Conservation (phyloP, 2,113 vertebrate species). For the Speoplatyrhinus poulsoni region DNA sequence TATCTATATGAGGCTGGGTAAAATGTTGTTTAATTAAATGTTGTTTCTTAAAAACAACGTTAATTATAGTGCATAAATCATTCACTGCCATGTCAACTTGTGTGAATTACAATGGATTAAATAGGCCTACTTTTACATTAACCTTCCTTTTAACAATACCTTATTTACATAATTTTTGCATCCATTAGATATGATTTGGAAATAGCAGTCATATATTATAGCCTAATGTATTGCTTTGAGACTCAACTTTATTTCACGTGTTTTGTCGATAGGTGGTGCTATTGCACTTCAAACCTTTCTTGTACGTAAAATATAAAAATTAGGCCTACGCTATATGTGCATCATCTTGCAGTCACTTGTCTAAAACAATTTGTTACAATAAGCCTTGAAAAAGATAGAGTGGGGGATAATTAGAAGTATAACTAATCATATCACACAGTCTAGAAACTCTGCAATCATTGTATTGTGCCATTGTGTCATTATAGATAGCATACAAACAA, state of each 20-base stretch:
- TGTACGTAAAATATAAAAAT: neutral
- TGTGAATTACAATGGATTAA: neutral
- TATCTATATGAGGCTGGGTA: no score
- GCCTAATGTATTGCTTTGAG: no score
- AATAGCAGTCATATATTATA: no score
- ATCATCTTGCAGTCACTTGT: constrained; percentile 35
- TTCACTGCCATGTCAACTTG: neutral
- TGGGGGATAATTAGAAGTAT: no score
- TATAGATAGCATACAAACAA: constrained; percentile 30
- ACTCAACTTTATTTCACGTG: neutral
- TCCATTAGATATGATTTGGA: no score
- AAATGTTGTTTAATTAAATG: no score
- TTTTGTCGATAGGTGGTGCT: constrained; percentile 58
- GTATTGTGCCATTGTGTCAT: neutral
- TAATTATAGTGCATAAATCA: no score
- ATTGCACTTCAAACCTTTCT: constrained; percentile 27
- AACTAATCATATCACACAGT: constrained; percentile 15
- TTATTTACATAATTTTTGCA: no score
- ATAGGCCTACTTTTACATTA: neutral
- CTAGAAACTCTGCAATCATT: neutral
- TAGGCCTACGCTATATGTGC: neutral
- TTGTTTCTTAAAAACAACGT: no score
- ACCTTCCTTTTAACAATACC: no score
- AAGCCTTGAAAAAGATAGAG: no score
- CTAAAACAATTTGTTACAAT: constrained; percentile 31